phyloP scores from a whole-genome alignment of 2,888 invertebrate genomes.

The Drosophila testacea region DNA sequence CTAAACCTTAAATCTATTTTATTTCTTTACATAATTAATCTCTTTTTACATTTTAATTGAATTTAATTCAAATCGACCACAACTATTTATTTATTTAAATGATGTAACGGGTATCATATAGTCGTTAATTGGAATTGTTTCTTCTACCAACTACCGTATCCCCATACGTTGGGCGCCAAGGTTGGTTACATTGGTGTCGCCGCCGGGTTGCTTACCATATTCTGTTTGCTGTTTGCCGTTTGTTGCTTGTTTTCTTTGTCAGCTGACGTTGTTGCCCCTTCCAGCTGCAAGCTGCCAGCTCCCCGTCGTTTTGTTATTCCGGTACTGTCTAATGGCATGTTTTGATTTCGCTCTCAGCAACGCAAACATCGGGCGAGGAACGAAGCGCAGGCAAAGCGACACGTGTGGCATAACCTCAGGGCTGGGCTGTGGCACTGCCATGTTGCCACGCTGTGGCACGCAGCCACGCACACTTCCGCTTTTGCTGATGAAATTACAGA shows the following conservation, averaged over 20 bases:
- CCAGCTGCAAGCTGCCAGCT: too few species aligned
- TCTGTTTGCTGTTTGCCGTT: not conserved
- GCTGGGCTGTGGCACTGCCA: slow-evolving; percentile 18
- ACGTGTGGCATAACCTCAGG: slow-evolving; percentile 54
- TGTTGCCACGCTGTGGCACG: slow-evolving; percentile 29
- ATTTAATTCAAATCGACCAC: too few species aligned
- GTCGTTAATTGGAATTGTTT: not conserved
- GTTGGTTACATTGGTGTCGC: not conserved
- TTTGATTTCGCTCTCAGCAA: slow-evolving; percentile 70
- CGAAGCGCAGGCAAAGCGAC: slow-evolving; percentile 34
- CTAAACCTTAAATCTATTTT: too few species aligned
- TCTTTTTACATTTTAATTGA: too few species aligned
- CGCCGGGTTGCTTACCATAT: not conserved
- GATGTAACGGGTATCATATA: too few species aligned
- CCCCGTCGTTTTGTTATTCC: slow-evolving; percentile 27
- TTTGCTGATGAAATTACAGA: slow-evolving; percentile 39
- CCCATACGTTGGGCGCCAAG: slow-evolving; percentile 18
- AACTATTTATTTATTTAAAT: too few species aligned
- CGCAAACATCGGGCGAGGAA: slow-evolving; percentile 44
- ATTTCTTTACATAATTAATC: too few species aligned
- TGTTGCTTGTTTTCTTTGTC: slow-evolving; percentile 36
- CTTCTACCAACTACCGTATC: not conserved
- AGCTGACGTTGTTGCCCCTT: slow-evolving; percentile 31
- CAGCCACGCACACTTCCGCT: slow-evolving; percentile 16
- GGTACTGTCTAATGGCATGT: slow-evolving; percentile 66